Conservation (phyloP, 2,113 vertebrate species). For the Struthio camelus region DNA sequence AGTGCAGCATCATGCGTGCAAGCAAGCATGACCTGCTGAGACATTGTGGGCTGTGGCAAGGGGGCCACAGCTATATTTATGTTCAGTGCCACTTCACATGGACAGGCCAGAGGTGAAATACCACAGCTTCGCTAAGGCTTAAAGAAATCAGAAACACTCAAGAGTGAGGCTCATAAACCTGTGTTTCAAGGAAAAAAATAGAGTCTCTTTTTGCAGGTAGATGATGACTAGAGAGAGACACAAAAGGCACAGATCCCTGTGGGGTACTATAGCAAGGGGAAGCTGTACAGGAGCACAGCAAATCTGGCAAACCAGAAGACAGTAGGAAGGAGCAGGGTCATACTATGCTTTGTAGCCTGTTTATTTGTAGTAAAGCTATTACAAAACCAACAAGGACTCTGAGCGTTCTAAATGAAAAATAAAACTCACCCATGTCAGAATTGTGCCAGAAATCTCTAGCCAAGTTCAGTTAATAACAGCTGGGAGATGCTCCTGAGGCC, state of each 20-base stretch:
- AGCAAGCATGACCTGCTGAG: not conserved
- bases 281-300: not conserved
- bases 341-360: not conserved
- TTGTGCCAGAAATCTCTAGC: accelerated
- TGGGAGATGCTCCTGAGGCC: not conserved
- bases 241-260: not conserved
- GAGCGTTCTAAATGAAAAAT: not conserved
- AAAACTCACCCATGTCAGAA: not conserved
- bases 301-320: not conserved
- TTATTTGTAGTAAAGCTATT: not conserved
- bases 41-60: not conserved
- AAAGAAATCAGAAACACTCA: not conserved
- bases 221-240: not conserved
- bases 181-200: not conserved
- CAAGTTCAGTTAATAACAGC: not conserved
- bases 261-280: not conserved
- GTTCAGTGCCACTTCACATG: not conserved
- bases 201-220: not conserved
- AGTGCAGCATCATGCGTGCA: accelerated
- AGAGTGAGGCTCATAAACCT: not conserved
- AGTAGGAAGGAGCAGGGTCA: accelerated
- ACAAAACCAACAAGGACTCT: not conserved
- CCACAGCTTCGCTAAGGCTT: not conserved
- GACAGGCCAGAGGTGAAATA: not conserved
- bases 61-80: not conserved